Conservation (phyloP, 2,888 invertebrate species). For the Invenusta paracnida region DNA sequence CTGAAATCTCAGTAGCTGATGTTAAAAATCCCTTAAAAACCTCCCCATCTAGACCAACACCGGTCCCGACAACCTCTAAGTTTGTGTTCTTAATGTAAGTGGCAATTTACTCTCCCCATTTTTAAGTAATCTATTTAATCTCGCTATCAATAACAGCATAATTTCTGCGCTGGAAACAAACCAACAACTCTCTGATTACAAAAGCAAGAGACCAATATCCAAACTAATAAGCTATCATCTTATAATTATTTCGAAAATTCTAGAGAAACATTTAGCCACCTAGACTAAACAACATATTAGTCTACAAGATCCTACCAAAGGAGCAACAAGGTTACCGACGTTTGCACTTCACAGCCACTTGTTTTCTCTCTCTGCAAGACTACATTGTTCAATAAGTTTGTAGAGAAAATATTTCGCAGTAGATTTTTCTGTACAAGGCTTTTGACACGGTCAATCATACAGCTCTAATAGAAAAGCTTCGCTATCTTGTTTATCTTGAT, state of each 20-base stretch:
- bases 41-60: neutral
- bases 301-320: neutral
- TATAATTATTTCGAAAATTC: neutral
- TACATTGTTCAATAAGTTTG: neutral
- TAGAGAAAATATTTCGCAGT: neutral
- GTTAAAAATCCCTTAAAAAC: neutral
- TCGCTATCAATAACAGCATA: neutral
- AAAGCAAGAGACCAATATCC: neutral
- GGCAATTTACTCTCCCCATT: neutral
- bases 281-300: neutral
- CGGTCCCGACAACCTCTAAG: neutral
- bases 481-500: neutral
- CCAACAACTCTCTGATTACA: neutral
- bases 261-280: neutral
- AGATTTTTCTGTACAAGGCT: neutral
- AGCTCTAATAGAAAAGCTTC: neutral
- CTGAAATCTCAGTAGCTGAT: neutral
- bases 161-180: neutral
- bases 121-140: neutral
- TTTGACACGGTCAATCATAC: neutral
- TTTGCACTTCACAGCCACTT: neutral
- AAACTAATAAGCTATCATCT: neutral
- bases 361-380: neutral
- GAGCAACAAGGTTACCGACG: neutral
- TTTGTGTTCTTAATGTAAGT: neutral